phyloP scores from a whole-genome alignment of 2,113 vertebrate genomes.

The Paramisgurnus dabryanus region DNA sequence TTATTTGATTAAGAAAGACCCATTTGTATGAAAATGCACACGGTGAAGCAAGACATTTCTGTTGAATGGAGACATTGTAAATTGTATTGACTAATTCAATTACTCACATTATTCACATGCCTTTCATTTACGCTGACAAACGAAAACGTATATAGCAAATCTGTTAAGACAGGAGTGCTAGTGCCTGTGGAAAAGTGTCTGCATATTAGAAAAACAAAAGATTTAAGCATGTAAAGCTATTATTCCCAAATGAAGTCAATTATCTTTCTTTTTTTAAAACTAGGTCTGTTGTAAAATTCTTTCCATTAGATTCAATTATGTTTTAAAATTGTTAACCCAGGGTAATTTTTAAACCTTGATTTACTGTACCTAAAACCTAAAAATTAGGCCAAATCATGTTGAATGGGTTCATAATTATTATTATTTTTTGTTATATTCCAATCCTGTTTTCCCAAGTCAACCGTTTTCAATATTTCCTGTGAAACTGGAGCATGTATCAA shows the following conservation, averaged over 20 bases:
- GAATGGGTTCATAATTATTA: no score
- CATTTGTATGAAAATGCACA: background rate
- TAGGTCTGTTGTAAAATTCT: background rate
- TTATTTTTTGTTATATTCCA: no score
- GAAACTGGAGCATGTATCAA: background rate
- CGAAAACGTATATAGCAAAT: constrained; percentile 13
- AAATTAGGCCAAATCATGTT: background rate
- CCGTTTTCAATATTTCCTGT: background rate
- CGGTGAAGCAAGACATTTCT: background rate
- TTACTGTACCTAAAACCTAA: background rate
- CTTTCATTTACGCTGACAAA: constrained; percentile 18
- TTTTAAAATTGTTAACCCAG: background rate
- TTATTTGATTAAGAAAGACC: constrained; percentile 20
- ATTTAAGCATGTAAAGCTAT: constrained; percentile 8
- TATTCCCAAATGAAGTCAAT: background rate
- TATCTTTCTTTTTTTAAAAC: no score
- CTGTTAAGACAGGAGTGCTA: background rate
- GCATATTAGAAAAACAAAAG: background rate
- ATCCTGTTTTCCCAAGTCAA: background rate
- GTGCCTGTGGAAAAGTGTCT: background rate
- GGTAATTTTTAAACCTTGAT: background rate
- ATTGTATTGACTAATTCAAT: constrained; percentile 46
- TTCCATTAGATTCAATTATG: background rate
- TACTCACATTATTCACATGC: constrained; percentile 21
- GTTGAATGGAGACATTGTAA: constrained; percentile 11